These are phyloP conservation scores for Oryctes rhinoceros DNA, from an alignment of 1,140 invertebrate genomes.

Conservation along the genomic window DNA sequence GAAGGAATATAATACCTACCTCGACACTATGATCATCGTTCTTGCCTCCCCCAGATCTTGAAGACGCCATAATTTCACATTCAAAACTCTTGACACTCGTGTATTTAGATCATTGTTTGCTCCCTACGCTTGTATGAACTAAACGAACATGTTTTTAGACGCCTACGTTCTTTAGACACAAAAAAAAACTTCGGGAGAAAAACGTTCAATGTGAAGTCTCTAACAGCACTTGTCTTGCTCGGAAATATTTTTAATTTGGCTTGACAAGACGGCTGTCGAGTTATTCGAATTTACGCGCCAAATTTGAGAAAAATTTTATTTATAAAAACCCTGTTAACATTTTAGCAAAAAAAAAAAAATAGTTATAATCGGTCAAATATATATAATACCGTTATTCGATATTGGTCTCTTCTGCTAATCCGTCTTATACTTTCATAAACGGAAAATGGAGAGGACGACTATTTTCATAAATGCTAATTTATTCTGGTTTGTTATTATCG, in stretches of 20 bases:
- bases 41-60: neutral
- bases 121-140: neutral
- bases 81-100: neutral
- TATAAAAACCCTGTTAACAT: too few species aligned
- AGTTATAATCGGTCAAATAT: too few species aligned
- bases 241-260: neutral
- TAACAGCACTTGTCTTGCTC: neutral
- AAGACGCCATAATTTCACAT: neutral
- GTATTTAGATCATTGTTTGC: neutral
- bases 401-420: too few species aligned
- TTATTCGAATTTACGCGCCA: neutral
- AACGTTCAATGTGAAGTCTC: neutral
- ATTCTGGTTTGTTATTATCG: too few species aligned
- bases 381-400: too few species aligned
- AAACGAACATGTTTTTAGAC: slow-evolving; percentile 1
- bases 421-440: too few species aligned
- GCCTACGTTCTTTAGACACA: neutral
- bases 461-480: too few species aligned
- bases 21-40: slow-evolving; percentile 17
- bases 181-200: neutral
- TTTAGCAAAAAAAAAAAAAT: too few species aligned
- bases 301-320: neutral
- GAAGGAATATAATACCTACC: neutral
- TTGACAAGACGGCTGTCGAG: neutral
- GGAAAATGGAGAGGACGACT: too few species aligned